Conservation (phyloP, 2,797 vertebrate species). For the Megalops cyprinoides region DNA sequence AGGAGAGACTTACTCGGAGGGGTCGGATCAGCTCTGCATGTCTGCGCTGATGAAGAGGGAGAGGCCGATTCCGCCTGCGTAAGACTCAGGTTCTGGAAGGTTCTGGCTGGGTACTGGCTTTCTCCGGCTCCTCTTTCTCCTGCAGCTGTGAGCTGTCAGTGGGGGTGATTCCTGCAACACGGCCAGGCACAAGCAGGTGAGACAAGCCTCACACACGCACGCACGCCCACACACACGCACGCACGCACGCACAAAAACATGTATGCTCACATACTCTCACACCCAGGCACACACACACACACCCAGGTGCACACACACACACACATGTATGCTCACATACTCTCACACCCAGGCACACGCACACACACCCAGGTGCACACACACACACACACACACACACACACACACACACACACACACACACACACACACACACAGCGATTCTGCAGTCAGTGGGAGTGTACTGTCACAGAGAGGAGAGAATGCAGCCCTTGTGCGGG, state of each 20-base stretch:
- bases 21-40: not conserved
- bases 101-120: not conserved
- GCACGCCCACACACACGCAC: not conserved
- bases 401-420: slow-evolving; percentile 21
- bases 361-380: not conserved
- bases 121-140: not conserved
- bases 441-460: not conserved
- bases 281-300: not conserved
- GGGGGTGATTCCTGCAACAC: slow-evolving; percentile 15
- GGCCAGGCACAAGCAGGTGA: not conserved
- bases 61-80: not conserved
- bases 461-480: too few relatives aligned
- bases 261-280: slow-evolving; percentile 26
- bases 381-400: not conserved
- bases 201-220: too few relatives aligned
- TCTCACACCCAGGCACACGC: not conserved
- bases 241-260: not conserved
- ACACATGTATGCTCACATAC: slow-evolving; percentile 1
- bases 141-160: not conserved
- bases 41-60: too few relatives aligned
- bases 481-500: not conserved
- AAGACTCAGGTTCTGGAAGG: not conserved
- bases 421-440: not conserved
- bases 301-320: not conserved
- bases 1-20: not conserved